Conservation (phyloP, 2,888 invertebrate species). For the Drosophila histrio region DNA sequence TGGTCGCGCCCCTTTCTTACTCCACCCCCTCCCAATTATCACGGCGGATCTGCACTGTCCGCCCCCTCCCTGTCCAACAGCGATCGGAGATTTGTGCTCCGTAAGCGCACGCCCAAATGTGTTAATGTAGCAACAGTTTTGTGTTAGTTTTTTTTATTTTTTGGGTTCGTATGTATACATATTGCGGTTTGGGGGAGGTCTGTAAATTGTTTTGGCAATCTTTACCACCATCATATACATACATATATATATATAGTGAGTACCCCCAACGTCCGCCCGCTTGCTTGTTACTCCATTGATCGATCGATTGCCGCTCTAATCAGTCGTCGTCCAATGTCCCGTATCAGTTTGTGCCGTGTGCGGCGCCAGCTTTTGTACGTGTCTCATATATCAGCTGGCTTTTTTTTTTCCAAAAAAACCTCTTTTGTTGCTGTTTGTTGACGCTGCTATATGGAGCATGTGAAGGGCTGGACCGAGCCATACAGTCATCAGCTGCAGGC, state of each 20-base stretch:
- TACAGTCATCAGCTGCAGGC: background rate
- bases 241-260: background rate
- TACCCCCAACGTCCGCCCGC: background rate
- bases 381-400: conserved; percentile 26
- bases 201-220: conserved; percentile 57
- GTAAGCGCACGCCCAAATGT: conserved; percentile 62
- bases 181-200: conserved; percentile 23
- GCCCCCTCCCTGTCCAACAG: background rate
- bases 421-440: conserved; percentile 35
- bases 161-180: background rate
- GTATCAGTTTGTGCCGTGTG: conserved; percentile 33
- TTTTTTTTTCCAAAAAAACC: conserved; percentile 47
- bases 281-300: conserved; percentile 22
- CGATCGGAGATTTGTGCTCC: background rate
- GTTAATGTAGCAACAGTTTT: conserved; percentile 71
- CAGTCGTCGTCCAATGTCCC: conserved; percentile 29
- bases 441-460: conserved; percentile 64
- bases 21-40: background rate
- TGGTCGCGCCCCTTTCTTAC: conserved; percentile 4
- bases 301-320: conserved; percentile 62
- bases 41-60: background rate
- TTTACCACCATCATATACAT: background rate
- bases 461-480: conserved; percentile 49
- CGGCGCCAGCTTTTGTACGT: conserved; percentile 43
- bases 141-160: conserved; percentile 38